A percentile compares a stretch with the other conserved stretches of the same genome.
Evolutionary conservation across 2,113 vertebrate genomes (phyloP).

Genomic region (Mionectes macconnelli): DNA sequence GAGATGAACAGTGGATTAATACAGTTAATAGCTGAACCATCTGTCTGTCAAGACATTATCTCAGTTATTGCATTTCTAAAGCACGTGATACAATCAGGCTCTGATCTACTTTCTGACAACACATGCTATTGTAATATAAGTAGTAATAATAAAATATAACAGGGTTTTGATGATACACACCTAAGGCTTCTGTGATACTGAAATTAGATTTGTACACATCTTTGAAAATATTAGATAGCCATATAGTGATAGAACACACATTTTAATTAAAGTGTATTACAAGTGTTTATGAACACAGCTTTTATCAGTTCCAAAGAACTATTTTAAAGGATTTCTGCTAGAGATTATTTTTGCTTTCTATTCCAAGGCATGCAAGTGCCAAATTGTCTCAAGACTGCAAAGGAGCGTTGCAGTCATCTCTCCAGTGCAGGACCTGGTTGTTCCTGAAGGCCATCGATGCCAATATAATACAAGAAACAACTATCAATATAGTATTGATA

Average conservation of each 20-base stretch:
- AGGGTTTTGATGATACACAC: neutral
- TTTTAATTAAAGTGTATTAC: neutral
- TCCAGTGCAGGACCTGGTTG: neutral
- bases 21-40: neutral
- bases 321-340: neutral
- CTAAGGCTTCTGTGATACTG: neutral
- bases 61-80: neutral
- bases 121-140: rapidly evolving
- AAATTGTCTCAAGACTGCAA: neutral
- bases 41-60: neutral
- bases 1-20: neutral
- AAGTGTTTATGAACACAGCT: neutral
- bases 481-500: neutral
- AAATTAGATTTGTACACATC: neutral
- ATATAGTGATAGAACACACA: neutral
- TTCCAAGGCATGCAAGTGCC: neutral
- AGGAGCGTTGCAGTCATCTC: neutral
- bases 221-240: neutral
- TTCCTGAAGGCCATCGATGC: neutral
- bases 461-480: neutral
- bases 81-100: neutral
- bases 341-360: neutral
- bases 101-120: neutral
- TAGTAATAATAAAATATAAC: neutral
- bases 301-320: neutral